Base-by-base conservation (phyloP, 1,140 invertebrate species). In the Macrobrachium nipponense region DNA sequence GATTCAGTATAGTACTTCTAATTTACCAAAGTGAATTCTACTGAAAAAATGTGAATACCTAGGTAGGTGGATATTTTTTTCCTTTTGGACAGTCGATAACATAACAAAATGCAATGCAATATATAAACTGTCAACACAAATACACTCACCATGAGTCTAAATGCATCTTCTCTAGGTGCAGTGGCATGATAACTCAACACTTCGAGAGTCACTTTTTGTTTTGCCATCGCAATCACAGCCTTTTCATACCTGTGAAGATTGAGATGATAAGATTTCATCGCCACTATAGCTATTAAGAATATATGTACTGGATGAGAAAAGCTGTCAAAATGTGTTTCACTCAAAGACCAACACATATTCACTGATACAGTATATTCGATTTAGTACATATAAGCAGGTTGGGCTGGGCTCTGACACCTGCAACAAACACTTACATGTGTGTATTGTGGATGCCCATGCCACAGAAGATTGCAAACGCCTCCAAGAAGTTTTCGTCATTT, bases 381-480 rank as follows among this genome's bases (percentile, higher is more conserved):
- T 2, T 51, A 51, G 3, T 51, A 51, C 51, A 51, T 51, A 51
- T 51, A 51, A 5, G 12, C 51, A 44, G 14, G 27, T 36, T 36
- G 17, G 17, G 15, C 7, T 7, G 17, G 17, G 7, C 7, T 15
- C 8, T 20, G 23, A 20, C 3, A 66, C 12, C 51, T 20, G 14
- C 18, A 76, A 76, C 10, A 11, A 81, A 43, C 60, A 91, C 91
- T 92, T 91, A 94, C 96, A 98, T 98, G 90, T 97, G 96, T 66
- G 97, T 98, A 91, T 99, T 98, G 92, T 98, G 96, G 80, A 99
- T 98, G 51, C 97, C 97, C 96, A 99, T 97, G 36, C 98, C 98
- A 92, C 97, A 98, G 92, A 99, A 99, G 89, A 99, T 98, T 80
- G 97, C 96, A 92, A 99, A 99, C 0, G 97, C 97, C 92, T 98